These are phyloP conservation scores for Augochlorella aurata DNA, from an alignment of 2,888 invertebrate genomes.

Conservation along the genomic window DNA sequence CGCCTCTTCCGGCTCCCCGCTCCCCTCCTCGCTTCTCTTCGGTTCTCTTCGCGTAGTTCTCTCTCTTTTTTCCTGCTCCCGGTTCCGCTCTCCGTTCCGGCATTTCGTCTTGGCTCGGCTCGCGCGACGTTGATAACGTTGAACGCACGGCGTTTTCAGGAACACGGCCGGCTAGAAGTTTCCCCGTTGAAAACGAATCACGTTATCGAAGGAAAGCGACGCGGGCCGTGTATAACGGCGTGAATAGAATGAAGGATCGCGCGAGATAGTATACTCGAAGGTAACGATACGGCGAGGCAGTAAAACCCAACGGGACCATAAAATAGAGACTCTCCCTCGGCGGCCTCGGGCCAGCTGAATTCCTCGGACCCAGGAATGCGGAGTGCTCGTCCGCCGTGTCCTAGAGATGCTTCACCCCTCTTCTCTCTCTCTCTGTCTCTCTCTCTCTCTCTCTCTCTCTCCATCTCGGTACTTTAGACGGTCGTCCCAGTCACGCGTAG, in stretches of 20 bases:
- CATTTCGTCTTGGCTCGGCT: neutral
- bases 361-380: conserved; percentile 5
- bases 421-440: neutral
- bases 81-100: neutral
- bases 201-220: neutral
- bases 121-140: conserved; percentile 35
- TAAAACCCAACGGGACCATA: conserved; percentile 5
- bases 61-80: too few species aligned
- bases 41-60: neutral
- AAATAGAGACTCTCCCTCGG: neutral
- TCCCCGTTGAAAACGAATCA: neutral
- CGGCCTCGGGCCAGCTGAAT: conserved; percentile 10
- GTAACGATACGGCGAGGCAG: conserved; percentile 4
- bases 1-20: neutral
- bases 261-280: conserved; percentile 6
- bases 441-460: too few species aligned
- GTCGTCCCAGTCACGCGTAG: neutral
- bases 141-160: conserved; percentile 20
- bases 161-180: conserved; percentile 7
- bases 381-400: neutral
- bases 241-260: conserved; percentile 11
- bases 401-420: neutral
- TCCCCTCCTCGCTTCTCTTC: neutral
- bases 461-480: neutral
- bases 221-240: neutral